Conservation (phyloP, 1,140 invertebrate species). For the Drosophila prosaltans region DNA sequence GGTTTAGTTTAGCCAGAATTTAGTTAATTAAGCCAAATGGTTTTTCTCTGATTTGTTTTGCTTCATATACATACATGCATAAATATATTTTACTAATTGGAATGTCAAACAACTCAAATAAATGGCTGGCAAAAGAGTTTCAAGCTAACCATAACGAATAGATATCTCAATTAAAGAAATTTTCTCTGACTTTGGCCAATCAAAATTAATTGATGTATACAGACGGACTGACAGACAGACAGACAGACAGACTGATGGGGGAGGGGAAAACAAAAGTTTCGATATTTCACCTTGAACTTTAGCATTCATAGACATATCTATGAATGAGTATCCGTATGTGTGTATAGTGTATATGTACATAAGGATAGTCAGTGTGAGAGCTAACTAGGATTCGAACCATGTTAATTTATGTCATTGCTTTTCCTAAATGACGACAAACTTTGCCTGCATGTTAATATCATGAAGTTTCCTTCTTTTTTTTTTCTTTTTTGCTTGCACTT, state of each 20-base stretch:
- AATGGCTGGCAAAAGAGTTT: slow-evolving; percentile 11
- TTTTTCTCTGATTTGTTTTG: slow-evolving; percentile 9
- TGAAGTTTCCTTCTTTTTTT: neutral
- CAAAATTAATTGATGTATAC: slow-evolving; percentile 13
- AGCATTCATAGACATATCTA: neutral
- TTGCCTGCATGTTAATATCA: slow-evolving; percentile 11
- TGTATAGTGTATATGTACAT: slow-evolving; percentile 1
- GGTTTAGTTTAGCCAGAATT: slow-evolving; percentile 7
- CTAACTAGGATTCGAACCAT: slow-evolving; percentile 18
- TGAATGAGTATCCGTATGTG: neutral
- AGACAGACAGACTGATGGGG: neutral
- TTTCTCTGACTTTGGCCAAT: slow-evolving; percentile 10
- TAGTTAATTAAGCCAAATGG: slow-evolving; percentile 14
- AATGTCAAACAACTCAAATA: slow-evolving; percentile 14
- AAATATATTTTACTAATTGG: slow-evolving; percentile 11
- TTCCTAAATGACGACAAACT: slow-evolving; percentile 21
- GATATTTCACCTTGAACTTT: slow-evolving; percentile 11
- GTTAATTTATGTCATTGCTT: slow-evolving; percentile 23
- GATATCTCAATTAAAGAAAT: slow-evolving; percentile 12
- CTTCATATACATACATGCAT: neutral
- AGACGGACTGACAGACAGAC: slow-evolving; percentile 25
- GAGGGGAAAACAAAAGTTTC: neutral
- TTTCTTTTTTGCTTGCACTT: slow-evolving; percentile 4
- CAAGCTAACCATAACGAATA: slow-evolving; percentile 8
- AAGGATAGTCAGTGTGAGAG: neutral